Evolutionary conservation across 2,113 vertebrate genomes (phyloP), one percentile per base, ranked within the genome.

Genomic region (Mastomys coucha): DNA sequence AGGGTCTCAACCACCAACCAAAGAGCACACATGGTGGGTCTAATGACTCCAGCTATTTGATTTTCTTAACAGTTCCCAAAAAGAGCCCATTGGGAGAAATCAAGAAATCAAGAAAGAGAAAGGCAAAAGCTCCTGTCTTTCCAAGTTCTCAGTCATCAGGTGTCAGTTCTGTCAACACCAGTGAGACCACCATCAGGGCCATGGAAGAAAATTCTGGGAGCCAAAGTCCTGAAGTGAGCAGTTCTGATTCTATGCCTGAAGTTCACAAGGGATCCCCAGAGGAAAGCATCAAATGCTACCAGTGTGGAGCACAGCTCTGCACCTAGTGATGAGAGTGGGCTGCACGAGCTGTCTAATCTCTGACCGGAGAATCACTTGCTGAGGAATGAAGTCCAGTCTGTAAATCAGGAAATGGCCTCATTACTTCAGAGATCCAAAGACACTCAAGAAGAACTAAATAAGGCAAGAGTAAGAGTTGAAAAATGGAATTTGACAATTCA

Each of bases 321-420:
- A 51, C 81, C 97, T 45, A 95, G 42, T 33, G 98, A 98, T 1
- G 98, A 98, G n/a, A n/a, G 91, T 45, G 99, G 98, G 89, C 99
- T 99, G 0, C 99, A 99, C 7, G 99, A 99, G 96, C 96, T 99
- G 2, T 99, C 99, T 91, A 99, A 99, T 78, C 99, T 99, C 91
- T 99, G 99, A 33, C 98, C 99, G 97, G 99, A 99, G 98, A 99
- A 99, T 97, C 99, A 99, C 88, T 98, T 99, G 45, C 98, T 99
- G 88, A 99, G 99, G 73, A 99, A 98, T 88, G 99, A 99, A 97
- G 99, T 99, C 93, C 98, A 99, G 3, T 99, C 99, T 88, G 99
- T 99, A 97, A 99, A 99, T 98, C 99, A 99, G 98, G 99, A 99
- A 98, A 99, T 99, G 99, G 99, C 99, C 42, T 99, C 99, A 0